Conservation (phyloP, 2,113 vertebrate species). For the Neomonachus schauinslandi region DNA sequence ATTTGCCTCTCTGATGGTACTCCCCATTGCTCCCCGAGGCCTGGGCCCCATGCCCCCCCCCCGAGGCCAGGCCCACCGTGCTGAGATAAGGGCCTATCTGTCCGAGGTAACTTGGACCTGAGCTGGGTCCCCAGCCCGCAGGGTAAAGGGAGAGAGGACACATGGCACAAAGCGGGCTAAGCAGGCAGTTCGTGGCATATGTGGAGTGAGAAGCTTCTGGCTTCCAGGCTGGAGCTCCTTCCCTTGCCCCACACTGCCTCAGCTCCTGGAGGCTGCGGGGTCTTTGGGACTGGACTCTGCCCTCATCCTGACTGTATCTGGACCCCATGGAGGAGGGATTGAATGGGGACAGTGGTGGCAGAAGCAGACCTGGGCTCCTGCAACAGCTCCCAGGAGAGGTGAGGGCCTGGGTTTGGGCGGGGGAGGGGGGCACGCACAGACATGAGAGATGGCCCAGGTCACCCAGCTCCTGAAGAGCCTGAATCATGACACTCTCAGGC, state of each 20-base stretch:
- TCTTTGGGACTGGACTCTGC: neutral
- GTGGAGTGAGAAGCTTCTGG: rapidly evolving
- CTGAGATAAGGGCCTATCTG: neutral
- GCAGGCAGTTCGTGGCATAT: neutral
- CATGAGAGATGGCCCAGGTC: neutral
- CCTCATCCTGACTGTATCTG: neutral
- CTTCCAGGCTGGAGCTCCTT: neutral
- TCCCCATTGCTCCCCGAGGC: neutral
- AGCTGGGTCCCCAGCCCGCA: neutral
- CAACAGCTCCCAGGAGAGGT: neutral
- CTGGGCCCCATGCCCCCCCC: neutral
- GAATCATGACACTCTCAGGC: neutral
- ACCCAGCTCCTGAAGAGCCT: neutral
- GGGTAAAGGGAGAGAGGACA: neutral
- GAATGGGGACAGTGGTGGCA: too few relatives aligned
- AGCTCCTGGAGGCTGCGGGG: neutral
- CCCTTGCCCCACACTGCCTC: neutral
- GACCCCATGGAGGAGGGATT: neutral
- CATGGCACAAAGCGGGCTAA: neutral
- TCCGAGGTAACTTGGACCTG: neutral
- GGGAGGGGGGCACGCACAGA: neutral
- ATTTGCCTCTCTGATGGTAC: too few relatives aligned
- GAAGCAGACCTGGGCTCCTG: neutral
- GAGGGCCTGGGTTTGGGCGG: neutral
- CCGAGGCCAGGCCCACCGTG: neutral